These are phyloP conservation scores for Drosophila neotestacea DNA, from an alignment of 2,888 invertebrate genomes.

Conservation along the genomic window DNA sequence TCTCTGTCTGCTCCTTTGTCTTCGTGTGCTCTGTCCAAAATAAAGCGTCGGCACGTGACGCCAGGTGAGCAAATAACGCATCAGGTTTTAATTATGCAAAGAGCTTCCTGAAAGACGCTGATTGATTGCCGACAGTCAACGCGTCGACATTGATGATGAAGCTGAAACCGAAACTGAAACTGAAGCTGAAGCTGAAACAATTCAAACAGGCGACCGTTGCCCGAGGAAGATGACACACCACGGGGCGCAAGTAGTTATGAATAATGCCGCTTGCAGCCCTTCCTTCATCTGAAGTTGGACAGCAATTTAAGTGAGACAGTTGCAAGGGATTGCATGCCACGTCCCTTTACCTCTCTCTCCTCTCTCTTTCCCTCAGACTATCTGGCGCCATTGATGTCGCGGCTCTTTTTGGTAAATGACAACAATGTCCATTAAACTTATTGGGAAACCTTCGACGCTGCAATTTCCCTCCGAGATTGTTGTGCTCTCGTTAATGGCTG, in stretches of 20 bases:
- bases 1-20: background rate
- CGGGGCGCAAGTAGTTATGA: slow-evolving; percentile 28
- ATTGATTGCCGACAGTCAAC: slow-evolving; percentile 66
- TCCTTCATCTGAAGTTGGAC: background rate
- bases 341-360: background rate
- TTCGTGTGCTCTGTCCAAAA: background rate
- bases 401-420: slow-evolving; percentile 54
- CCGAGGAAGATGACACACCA: background rate
- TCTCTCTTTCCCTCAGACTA: slow-evolving; percentile 27
- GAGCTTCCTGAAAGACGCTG: slow-evolving; percentile 62
- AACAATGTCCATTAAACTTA: slow-evolving; percentile 70
- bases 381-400: slow-evolving; percentile 55
- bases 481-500: slow-evolving; percentile 41
- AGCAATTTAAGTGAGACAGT: slow-evolving; percentile 6
- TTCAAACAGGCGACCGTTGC: slow-evolving; percentile 16
- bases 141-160: slow-evolving; percentile 40
- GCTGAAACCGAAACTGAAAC: slow-evolving; percentile 25
- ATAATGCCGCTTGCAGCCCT: slow-evolving; percentile 23
- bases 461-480: background rate
- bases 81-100: slow-evolving; percentile 76
- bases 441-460: slow-evolving; percentile 34
- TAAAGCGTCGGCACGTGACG: slow-evolving; percentile 27
- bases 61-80: slow-evolving; percentile 64
- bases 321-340: slow-evolving; percentile 25
- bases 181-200: slow-evolving; percentile 27